Conservation (phyloP, 2,888 invertebrate genomes). For the Volucella inanis region DNA sequence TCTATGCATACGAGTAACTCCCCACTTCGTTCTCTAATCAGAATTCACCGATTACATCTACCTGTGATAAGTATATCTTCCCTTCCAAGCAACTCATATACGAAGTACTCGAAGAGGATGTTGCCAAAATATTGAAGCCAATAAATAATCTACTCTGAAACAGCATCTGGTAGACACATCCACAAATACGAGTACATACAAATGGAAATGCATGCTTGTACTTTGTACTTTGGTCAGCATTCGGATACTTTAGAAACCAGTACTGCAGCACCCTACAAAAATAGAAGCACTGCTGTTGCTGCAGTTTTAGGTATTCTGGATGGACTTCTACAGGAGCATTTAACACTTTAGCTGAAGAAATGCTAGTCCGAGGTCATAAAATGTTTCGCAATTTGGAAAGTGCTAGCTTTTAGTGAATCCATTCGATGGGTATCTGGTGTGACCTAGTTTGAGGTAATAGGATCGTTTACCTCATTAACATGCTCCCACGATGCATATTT, state of each 20-base stretch:
- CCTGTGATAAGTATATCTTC: background rate
- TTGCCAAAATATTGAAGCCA: constrained; percentile 12
- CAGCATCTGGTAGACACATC: background rate
- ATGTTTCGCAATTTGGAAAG: constrained; percentile 12
- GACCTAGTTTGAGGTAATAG: constrained; percentile 1
- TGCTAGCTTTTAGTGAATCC: constrained; percentile 22
- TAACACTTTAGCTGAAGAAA: constrained; percentile 1
- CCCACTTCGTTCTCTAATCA: background rate
- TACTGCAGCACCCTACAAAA: background rate
- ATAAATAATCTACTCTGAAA: constrained; percentile 19
- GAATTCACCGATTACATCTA: background rate
- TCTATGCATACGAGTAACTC: no score
- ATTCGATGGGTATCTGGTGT: background rate
- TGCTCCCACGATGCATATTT: background rate
- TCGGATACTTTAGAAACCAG: background rate
- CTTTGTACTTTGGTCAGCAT: constrained; percentile 12
- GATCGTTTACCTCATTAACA: constrained; percentile 25
- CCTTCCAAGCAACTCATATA: background rate
- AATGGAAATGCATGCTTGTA: constrained; percentile 7
- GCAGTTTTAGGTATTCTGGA: background rate
- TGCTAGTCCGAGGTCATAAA: constrained; percentile 15
- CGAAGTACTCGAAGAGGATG: background rate
- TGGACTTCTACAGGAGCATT: constrained; percentile 1
- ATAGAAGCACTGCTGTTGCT: background rate
- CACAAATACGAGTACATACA: background rate